Conservation (phyloP, 2,888 invertebrate species). For the Drosophila nr. medialis region DNA sequence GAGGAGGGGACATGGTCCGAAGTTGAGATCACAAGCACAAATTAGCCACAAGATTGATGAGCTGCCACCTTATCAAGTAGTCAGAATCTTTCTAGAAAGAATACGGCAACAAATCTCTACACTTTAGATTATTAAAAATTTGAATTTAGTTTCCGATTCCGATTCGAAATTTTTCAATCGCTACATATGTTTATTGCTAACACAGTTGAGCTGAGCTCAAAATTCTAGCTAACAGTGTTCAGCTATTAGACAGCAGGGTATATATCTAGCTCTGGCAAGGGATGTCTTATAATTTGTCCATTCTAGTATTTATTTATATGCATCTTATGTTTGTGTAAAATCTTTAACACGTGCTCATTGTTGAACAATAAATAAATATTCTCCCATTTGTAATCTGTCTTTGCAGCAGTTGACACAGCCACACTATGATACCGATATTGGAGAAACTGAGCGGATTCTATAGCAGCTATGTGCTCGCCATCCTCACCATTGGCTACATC, state of each 20-base stretch:
- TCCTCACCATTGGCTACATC: constrained; percentile 93
- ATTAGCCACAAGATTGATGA: background rate
- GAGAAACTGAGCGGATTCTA: constrained; percentile 89
- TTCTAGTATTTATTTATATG: background rate
- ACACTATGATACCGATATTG: constrained; percentile 79
- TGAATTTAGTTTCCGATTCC: background rate
- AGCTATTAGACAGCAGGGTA: background rate
- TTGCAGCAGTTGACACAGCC: constrained; percentile 2
- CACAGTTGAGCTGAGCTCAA: background rate
- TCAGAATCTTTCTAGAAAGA: background rate
- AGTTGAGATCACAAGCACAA: background rate
- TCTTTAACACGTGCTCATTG: background rate
- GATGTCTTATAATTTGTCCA: background rate
- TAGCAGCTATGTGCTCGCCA: constrained; percentile 91
- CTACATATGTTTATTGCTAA: too few relatives aligned
- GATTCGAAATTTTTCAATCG: background rate
- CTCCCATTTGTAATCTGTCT: background rate
- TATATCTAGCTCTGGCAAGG: background rate
- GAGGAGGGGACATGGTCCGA: background rate
- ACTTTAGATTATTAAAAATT: background rate
- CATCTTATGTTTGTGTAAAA: background rate
- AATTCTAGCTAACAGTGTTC: background rate
- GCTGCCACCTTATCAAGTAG: background rate
- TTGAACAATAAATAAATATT: background rate
- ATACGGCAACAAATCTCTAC: background rate